A percentile compares a stretch with the other conserved stretches of the same genome.
These are phyloP conservation scores for Potamarius usumacintae DNA, from an alignment of 2,113 vertebrate genomes.

Conservation along the genomic window DNA sequence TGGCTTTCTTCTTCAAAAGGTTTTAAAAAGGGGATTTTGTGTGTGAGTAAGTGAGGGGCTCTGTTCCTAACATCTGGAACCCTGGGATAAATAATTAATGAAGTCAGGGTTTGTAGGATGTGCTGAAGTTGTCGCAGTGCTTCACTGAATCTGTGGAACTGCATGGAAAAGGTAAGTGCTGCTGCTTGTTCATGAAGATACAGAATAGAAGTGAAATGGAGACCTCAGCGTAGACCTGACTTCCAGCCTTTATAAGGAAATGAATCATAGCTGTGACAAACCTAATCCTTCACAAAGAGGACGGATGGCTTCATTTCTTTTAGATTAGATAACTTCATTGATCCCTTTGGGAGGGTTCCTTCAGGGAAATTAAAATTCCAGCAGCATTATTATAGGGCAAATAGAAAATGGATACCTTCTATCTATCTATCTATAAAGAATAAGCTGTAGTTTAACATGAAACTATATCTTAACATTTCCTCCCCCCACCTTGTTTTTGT, in stretches of 20 bases:
- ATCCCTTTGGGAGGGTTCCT: no score
- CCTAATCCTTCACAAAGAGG: neutral
- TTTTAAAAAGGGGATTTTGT: neutral
- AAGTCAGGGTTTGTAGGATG: neutral
- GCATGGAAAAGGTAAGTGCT: slow-evolving; percentile 18
- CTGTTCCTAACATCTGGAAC: neutral
- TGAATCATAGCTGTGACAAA: neutral
- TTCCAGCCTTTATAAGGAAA: no score
- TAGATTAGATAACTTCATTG: no score
- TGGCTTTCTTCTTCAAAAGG: rapidly evolving
- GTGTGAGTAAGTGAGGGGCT: neutral
- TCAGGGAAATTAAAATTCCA: no score
- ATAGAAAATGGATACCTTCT: no score
- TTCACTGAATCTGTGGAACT: slow-evolving; percentile 21
- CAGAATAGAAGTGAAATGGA: neutral
- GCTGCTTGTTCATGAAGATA: neutral
- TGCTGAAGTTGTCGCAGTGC: slow-evolving; percentile 10
- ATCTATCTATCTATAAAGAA: no score
- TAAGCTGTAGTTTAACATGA: no score
- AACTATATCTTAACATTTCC: no score
- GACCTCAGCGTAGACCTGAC: neutral
- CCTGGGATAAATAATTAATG: neutral
- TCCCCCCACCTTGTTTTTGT: no score
- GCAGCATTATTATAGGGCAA: no score
- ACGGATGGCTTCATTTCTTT: no score